Evolutionary conservation across 2,888 invertebrate genomes (phyloP), one percentile per base, ranked within the genome.

Genomic region (Nesidiocoris tenuis): DNA sequence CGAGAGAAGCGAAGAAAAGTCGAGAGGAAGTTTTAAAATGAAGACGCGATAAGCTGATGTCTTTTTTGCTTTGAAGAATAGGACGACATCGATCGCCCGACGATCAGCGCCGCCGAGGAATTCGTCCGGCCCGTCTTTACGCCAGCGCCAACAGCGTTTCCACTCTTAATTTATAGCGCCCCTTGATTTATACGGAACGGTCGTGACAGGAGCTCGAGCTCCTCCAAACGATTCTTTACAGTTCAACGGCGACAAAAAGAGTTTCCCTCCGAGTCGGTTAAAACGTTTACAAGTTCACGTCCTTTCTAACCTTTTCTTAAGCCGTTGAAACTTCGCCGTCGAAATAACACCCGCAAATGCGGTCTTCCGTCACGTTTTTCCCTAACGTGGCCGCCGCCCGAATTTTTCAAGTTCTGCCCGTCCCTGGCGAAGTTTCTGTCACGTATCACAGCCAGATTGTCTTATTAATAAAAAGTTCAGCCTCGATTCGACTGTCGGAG

Each of bases 101-200:
- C 39, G 39, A 39, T 39, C 39, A 12, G 39, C 39, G 39, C 12
- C 39, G 3, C 12, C 12, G 12, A 39, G 12, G 39, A 39, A 39
- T 39, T 39, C 39, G 39, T 39, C 39, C 39, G 39, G 12, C 5
- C 39, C 39, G 12, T 39, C 39, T 39, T 39, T 39, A 39, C 39
- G 3, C 12, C 39, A 39, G 39, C 39, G 39, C 39, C 39, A 39
- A 39, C 39, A 39, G 12, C 39, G 39, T 39, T 39, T 39, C 67
- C 22, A 5, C n/a, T 56, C 56, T 19, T 67, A 67, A 67, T 67
- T 67, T 67, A 67, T 67, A 66, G 3, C 21, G 18, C 21, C 1
- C 25, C 2, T 19, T 66, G 54, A 66, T 66, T 66, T 66, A 55
- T 3, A 54, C 66, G 12, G 21, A 66, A 66, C 19, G 64, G 25